Percentiles rank a stretch among this genome's conserved stretches.
phyloP scores from a whole-genome alignment of 2,888 invertebrate species.

The Scrobipalpa atriplicella region DNA sequence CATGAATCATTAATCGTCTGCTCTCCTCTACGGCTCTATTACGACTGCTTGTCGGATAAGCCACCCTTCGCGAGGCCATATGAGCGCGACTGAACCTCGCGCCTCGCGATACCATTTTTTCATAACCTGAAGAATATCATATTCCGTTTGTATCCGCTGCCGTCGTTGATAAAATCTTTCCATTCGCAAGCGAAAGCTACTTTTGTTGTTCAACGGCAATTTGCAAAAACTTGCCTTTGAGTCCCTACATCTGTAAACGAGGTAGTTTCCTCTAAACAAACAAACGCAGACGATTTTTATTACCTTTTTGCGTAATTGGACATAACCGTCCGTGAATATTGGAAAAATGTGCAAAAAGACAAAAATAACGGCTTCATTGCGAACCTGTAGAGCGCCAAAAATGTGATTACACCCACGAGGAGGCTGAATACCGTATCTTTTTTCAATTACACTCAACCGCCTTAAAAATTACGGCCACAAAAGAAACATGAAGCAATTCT shows the following conservation, averaged over 20 bases:
- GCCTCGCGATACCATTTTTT: constrained; percentile 24
- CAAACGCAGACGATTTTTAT: not conserved
- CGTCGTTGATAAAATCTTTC: constrained; percentile 21
- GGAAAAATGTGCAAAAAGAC: not conserved
- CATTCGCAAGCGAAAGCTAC: constrained; percentile 24
- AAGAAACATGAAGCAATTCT: constrained; percentile 62
- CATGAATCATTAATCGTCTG: constrained; percentile 83
- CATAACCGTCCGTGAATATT: constrained; percentile 14
- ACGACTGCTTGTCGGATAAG: constrained; percentile 78
- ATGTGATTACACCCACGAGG: constrained; percentile 35
- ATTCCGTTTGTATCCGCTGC: constrained; percentile 26
- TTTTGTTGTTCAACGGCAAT: constrained; percentile 15
- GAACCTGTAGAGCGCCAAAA: constrained; percentile 31
- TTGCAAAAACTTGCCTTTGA: constrained; percentile 15
- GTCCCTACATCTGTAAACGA: not conserved
- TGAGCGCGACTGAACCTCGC: constrained; percentile 27
- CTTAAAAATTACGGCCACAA: constrained; percentile 57
- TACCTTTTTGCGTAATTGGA: not conserved
- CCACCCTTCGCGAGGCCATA: constrained; percentile 62
- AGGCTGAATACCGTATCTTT: constrained; percentile 40
- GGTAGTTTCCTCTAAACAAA: constrained; percentile 8
- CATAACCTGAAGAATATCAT: constrained; percentile 24
- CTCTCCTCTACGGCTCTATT: constrained; percentile 81
- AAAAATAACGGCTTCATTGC: constrained; percentile 24
- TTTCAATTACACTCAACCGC: constrained; percentile 42